phyloP scores from a whole-genome alignment of 2,113 vertebrate species.

The Phylloscopus trochilus region DNA sequence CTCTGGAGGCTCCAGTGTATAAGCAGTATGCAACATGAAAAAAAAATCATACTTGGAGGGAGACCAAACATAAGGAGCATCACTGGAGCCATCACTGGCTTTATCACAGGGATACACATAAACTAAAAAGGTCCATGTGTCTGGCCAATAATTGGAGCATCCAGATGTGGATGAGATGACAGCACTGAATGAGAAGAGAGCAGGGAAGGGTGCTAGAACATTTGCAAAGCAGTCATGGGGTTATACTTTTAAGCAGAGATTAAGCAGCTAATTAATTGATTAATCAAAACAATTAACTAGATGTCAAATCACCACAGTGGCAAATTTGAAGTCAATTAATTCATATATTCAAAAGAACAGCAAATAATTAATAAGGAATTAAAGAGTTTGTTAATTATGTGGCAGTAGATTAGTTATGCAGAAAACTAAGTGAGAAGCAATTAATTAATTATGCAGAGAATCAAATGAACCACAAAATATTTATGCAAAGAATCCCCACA shows the following conservation, averaged over 20 bases:
- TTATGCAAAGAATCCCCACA: conserved; percentile 49
- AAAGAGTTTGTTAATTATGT: conserved; percentile 64
- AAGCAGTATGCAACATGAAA: not conserved
- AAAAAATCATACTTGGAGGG: not conserved
- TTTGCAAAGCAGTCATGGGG: conserved; percentile 24
- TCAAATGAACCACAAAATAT: conserved; percentile 63
- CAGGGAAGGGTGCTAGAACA: not conserved
- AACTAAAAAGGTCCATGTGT: not conserved
- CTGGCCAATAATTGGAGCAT: not conserved
- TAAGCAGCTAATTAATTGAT: conserved; percentile 62
- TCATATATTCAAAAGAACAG: conserved; percentile 60
- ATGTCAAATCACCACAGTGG: conserved; percentile 49
- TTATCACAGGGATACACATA: not conserved
- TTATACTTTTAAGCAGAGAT: conserved; percentile 43
- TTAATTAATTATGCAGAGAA: conserved; percentile 65
- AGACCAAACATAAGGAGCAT: not conserved
- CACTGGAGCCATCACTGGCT: not conserved
- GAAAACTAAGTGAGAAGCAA: conserved; percentile 59
- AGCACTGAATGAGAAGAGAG: not conserved
- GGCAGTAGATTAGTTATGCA: conserved; percentile 57
- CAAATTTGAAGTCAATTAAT: conserved; percentile 59
- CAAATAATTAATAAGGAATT: conserved; percentile 64
- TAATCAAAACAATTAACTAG: conserved; percentile 61
- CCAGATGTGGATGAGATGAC: not conserved
- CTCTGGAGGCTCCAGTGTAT: not conserved